These are phyloP conservation scores for Drosophila eugracilis DNA, from an alignment of 1,140 invertebrate species.

Conservation along the genomic window DNA sequence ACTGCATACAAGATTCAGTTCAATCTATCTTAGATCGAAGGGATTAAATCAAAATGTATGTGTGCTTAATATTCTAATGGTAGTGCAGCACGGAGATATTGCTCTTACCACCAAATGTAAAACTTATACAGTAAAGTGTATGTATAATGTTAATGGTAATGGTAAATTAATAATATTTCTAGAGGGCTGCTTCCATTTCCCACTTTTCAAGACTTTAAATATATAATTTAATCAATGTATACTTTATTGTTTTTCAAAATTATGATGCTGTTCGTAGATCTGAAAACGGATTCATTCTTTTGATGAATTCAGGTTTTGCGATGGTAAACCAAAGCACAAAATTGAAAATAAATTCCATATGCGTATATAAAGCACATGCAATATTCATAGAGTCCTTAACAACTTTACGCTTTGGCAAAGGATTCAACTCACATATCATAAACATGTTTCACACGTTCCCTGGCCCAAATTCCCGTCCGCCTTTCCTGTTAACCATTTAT, in stretches of 20 bases:
- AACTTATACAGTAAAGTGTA: too few species aligned
- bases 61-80: constrained; percentile 4
- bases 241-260: neutral
- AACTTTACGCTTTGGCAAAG: constrained; percentile 46
- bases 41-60: constrained; percentile 13
- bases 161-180: neutral
- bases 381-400: constrained; percentile 47
- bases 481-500: constrained; percentile 7
- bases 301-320: constrained; percentile 5
- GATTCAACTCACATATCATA: constrained; percentile 51
- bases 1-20: constrained; percentile 41
- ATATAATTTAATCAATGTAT: too few species aligned
- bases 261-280: neutral
- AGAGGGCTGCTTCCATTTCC: too few species aligned
- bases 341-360: constrained; percentile 30
- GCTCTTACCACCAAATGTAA: too few species aligned
- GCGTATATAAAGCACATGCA: constrained; percentile 24
- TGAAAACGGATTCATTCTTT: constrained; percentile 5
- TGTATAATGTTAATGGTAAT: too few species aligned
- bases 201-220: too few species aligned
- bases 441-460: constrained; percentile 45
- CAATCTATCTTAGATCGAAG: constrained; percentile 27
- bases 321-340: constrained; percentile 19
- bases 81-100: neutral
- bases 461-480: neutral